Evolutionary conservation across 1,140 invertebrate species (phyloP).

Genomic region (Meloidogyne exigua): DNA sequence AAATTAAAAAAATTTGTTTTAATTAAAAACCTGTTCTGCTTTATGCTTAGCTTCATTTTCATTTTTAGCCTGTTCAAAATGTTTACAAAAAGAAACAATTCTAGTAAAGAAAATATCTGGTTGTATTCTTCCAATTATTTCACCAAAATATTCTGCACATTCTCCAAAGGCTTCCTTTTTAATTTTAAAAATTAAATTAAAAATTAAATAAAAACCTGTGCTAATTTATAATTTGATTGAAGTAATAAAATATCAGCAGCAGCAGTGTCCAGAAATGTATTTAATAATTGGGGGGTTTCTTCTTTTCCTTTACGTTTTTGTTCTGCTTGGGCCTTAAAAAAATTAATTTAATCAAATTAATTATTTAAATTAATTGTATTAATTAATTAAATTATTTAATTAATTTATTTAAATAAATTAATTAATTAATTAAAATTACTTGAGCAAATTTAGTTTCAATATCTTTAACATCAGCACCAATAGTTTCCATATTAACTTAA

Average conservation of each 20-base stretch:
- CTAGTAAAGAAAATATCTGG: slow-evolving; percentile 39
- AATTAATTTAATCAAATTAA: no score
- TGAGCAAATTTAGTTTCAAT: slow-evolving; percentile 37
- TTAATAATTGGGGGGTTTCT: slow-evolving; percentile 25
- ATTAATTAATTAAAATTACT: no score
- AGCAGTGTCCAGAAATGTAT: slow-evolving; percentile 28
- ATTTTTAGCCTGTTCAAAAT: slow-evolving; percentile 32
- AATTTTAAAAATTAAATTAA: slow-evolving; percentile 30
- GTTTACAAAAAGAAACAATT: slow-evolving; percentile 36
- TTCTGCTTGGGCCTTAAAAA: slow-evolving; percentile 20
- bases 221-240: slow-evolving; percentile 16
- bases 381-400: no score
- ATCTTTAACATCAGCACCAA: slow-evolving; percentile 36
- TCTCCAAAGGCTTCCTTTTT: slow-evolving; percentile 39
- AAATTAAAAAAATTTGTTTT: no score
- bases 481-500: slow-evolving; percentile 40
- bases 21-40: slow-evolving; percentile 23
- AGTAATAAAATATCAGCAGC: slow-evolving; percentile 16
- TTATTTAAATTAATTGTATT: no score
- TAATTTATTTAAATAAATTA: no score
- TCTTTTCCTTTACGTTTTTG: slow-evolving; percentile 36
- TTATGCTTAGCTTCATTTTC: slow-evolving; percentile 25
- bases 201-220: not conserved
- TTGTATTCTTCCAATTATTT: slow-evolving; percentile 13
- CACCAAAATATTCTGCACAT: slow-evolving; percentile 41